These are phyloP conservation scores for Eristalis tenax DNA, from an alignment of 2,888 invertebrate genomes.

Conservation along the genomic window DNA sequence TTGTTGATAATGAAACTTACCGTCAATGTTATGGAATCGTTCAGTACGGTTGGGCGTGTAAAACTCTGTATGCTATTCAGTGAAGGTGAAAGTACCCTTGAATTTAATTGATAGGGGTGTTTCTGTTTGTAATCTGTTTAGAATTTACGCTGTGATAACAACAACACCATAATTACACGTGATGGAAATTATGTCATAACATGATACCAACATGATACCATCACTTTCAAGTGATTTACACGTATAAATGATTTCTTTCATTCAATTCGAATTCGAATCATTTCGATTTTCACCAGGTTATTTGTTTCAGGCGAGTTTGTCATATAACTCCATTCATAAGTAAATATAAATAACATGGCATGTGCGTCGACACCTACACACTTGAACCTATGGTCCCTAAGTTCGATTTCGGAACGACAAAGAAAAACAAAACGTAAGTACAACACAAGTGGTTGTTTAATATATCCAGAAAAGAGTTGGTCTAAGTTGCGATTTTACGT, in stretches of 20 bases:
- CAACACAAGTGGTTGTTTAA: too few relatives aligned
- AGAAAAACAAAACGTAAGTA: too few relatives aligned
- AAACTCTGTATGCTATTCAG: constrained; percentile 18
- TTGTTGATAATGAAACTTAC: constrained; percentile 36
- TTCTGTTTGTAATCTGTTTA: neutral
- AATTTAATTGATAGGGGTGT: constrained; percentile 22
- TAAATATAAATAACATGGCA: too few relatives aligned
- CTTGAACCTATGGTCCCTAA: too few relatives aligned
- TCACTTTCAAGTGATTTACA: neutral
- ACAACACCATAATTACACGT: constrained; percentile 22
- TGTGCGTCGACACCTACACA: too few relatives aligned
- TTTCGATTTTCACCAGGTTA: too few relatives aligned
- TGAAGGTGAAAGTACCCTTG: constrained; percentile 18
- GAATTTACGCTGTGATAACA: constrained; percentile 1
- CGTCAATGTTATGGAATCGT: constrained; percentile 11
- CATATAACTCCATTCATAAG: too few relatives aligned
- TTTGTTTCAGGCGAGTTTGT: too few relatives aligned
- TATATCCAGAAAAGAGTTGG: too few relatives aligned
- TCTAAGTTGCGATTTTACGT: too few relatives aligned
- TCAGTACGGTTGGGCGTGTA: constrained; percentile 16
- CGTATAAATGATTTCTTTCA: neutral
- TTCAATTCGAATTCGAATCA: neutral
- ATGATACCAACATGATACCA: neutral
- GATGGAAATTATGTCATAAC: neutral
- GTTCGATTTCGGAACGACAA: too few relatives aligned